A percentile compares a stretch with the other conserved stretches of the same genome.
phyloP scores from a whole-genome alignment of 2,797 vertebrate species.

The Odontamblyopus lacepedii region DNA sequence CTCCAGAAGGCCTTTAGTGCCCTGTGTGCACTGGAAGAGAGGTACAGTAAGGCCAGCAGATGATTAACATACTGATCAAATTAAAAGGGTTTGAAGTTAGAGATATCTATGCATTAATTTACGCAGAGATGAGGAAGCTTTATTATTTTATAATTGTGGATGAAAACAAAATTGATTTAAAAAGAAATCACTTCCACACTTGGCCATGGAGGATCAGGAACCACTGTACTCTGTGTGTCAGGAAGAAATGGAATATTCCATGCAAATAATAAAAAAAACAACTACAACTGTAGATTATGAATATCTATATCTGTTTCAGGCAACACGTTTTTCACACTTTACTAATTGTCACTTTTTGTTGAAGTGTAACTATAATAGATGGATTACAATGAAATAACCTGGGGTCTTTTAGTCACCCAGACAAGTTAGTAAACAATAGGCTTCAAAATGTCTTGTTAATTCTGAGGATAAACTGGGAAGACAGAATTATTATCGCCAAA shows the following conservation, averaged over 20 bases:
- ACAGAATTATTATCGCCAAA: background rate
- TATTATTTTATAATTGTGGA: too few species aligned
- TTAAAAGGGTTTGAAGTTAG: background rate
- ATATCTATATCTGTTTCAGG: too few species aligned
- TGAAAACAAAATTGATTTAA: too few species aligned
- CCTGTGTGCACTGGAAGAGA: slow-evolving; percentile 66
- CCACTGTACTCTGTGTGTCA: background rate
- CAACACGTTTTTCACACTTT: too few species aligned
- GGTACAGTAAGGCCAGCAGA: slow-evolving; percentile 16
- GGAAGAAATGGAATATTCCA: background rate
- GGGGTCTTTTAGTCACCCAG: background rate
- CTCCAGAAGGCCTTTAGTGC: slow-evolving; percentile 77
- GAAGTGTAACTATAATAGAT: background rate
- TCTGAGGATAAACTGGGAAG: background rate
- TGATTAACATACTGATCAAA: slow-evolving; percentile 2
- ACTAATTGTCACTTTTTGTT: too few species aligned
- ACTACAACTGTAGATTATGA: too few species aligned
- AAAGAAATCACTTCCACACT: background rate
- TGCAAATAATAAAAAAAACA: background rate
- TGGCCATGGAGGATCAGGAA: background rate
- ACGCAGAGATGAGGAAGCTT: background rate
- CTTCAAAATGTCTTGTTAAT: background rate
- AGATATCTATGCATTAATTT: too few species aligned
- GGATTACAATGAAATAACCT: background rate
- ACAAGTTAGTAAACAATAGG: too few species aligned